Evolutionary conservation across 2,113 vertebrate species (phyloP), one percentile per base, ranked within the genome.

Genomic region (Corythornis cristatus): DNA sequence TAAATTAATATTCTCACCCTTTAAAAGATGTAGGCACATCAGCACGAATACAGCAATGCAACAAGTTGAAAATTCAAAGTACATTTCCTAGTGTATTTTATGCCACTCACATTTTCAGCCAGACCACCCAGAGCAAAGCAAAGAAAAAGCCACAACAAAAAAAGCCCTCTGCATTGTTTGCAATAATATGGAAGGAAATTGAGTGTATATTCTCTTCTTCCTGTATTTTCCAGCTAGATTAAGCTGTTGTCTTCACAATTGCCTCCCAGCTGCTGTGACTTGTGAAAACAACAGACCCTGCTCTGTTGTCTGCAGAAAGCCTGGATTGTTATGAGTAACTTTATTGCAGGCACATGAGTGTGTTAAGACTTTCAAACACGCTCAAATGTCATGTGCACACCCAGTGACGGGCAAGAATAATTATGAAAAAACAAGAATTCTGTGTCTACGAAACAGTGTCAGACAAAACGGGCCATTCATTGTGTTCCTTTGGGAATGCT

Each of bases 381-480:
- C 98, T 98, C 98, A 97, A 98, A 98, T 98, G 98, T 98, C 98
- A 99, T 98, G 98, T 98, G 98, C 98, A 98, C 98, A 98, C 98
- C 98, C 97, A 98, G 97, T 98, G 97, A 99, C 97, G 96, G 97
- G 96, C 97, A 97, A 98, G 98, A 98, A 98, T 98, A 98, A 98
- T 98, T 98, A 98, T 98, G 96, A 97, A 98, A 98, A 98, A 98
- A 98, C 98, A 99, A 98, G 97, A 98, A 98, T 98, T 98, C 98
- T 98, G 97, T 98, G 98, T 98, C 97, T 98, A 97, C 97, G 97
- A 97, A 98, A 98, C 93, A 64, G 93, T 95, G 96, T 97, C 96
- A 97, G 97, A 99, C 98, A 99, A 98, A 99, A 99, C 94, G 97
- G 97, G 96, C 98, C 98, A 99, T 99, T 99, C 98, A 99, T 99